These are phyloP conservation scores for Luidia sarsii DNA, from an alignment of 53 echinoderm and acorn worm species.

Conservation along the genomic window DNA sequence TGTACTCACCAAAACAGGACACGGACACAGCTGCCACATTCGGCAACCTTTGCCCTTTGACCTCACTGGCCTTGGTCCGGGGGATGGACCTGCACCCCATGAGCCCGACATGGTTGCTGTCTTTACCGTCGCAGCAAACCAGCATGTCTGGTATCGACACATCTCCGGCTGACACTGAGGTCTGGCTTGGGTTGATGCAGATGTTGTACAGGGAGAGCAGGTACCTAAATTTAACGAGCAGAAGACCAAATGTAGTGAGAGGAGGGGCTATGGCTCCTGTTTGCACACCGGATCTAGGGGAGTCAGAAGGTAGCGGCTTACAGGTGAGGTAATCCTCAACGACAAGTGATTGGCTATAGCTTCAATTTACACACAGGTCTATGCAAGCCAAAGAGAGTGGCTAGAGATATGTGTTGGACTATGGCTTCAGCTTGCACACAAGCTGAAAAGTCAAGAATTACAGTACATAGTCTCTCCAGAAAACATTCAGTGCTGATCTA, in stretches of 20 bases:
- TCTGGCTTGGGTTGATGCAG: conserved; percentile 17
- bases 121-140: conserved; percentile 26
- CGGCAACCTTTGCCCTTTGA: conserved; percentile 20
- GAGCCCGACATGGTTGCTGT: conserved; percentile 12
- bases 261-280: too few relatives aligned
- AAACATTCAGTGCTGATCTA: too few relatives aligned
- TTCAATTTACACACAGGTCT: too few relatives aligned
- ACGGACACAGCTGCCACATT: conserved; percentile 18
- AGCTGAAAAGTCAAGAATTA: too few relatives aligned
- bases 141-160: conserved; percentile 5
- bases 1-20: conserved; percentile 43
- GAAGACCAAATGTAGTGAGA: background rate
- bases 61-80: conserved; percentile 3
- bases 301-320: too few relatives aligned
- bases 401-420: too few relatives aligned
- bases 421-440: too few relatives aligned
- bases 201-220: conserved; percentile 35
- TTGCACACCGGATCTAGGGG: too few relatives aligned
- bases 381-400: too few relatives aligned
- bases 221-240: conserved; percentile 1
- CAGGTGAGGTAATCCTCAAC: too few relatives aligned
- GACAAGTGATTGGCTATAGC: too few relatives aligned
- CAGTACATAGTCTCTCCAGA: too few relatives aligned
- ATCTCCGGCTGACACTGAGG: background rate
- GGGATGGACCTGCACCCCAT: conserved; percentile 18